Percentiles rank a stretch among this genome's conserved stretches.
Evolutionary conservation across 92 coral and sea anemone species (phyloP).

Genomic region (Anthopleura xanthogrammica): DNA sequence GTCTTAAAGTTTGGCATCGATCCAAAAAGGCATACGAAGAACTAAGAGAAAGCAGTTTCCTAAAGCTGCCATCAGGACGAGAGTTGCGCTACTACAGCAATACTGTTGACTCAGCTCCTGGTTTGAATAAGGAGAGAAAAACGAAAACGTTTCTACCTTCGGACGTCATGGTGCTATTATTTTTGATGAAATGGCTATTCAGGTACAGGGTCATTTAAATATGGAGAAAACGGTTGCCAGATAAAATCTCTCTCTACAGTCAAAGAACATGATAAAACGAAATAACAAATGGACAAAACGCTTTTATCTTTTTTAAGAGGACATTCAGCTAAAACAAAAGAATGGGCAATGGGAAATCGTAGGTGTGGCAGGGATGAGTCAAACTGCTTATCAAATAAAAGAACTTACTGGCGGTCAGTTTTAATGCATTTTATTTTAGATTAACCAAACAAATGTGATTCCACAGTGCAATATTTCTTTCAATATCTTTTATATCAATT

Average conservation of each 20-base stretch:
- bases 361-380: not conserved
- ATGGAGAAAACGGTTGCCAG: too few species aligned
- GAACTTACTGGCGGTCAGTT: not conserved
- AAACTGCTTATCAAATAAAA: not conserved
- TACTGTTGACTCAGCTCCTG: slow-evolving; percentile 7
- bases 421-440: too few species aligned
- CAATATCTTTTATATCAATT: too few species aligned
- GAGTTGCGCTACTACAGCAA: slow-evolving; percentile 23
- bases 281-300: too few species aligned
- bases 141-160: not conserved
- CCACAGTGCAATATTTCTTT: too few species aligned
- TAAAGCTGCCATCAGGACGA: slow-evolving; percentile 21
- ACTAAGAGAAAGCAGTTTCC: slow-evolving; percentile 18
- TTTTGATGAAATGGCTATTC: slow-evolving; percentile 37
- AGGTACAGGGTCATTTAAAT: not conserved
- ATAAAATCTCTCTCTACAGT: too few species aligned
- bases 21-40: slow-evolving; percentile 22
- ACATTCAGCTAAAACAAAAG: not conserved
- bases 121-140: not conserved
- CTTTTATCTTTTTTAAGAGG: not conserved
- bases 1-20: slow-evolving; percentile 29
- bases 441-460: too few species aligned
- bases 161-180: slow-evolving; percentile 18
- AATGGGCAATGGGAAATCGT: slow-evolving; percentile 6
- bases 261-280: not conserved